Evolutionary conservation across 2,888 invertebrate genomes (phyloP).

Genomic region (Autographa gamma): DNA sequence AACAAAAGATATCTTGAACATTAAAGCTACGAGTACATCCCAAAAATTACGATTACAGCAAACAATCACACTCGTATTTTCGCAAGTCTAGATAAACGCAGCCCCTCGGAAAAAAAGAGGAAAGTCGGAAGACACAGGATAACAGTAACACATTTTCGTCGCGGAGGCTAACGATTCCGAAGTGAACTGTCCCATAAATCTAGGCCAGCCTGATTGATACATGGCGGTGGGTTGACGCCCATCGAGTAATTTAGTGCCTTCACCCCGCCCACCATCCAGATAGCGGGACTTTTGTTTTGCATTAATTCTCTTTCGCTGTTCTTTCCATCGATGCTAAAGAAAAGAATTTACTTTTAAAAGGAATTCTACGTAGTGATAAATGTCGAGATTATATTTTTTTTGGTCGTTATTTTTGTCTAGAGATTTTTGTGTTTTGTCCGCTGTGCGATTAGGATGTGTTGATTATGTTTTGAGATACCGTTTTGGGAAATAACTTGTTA

Average conservation of each 20-base stretch:
- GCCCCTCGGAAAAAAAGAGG: constrained; percentile 59
- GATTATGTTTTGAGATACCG: constrained; percentile 40
- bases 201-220: constrained; percentile 86
- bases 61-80: constrained; percentile 51
- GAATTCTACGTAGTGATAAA: constrained; percentile 61
- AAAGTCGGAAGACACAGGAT: constrained; percentile 77
- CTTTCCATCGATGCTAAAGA: constrained; percentile 65
- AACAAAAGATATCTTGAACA: neutral
- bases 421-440: constrained; percentile 44
- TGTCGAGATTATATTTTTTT: constrained; percentile 58
- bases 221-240: constrained; percentile 90
- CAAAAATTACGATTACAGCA: constrained; percentile 31
- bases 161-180: constrained; percentile 87
- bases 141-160: constrained; percentile 87
- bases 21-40: neutral
- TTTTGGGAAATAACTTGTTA: constrained; percentile 15
- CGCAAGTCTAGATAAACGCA: constrained; percentile 48
- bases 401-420: constrained; percentile 40
- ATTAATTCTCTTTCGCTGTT: constrained; percentile 85
- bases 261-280: constrained; percentile 89
- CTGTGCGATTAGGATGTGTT: constrained; percentile 52
- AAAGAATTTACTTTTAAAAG: constrained; percentile 64
- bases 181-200: constrained; percentile 89
- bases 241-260: constrained; percentile 91
- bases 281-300: constrained; percentile 88